Conservation (phyloP, 1,140 invertebrate species). For the Cyrtorhinus lividipennis region DNA sequence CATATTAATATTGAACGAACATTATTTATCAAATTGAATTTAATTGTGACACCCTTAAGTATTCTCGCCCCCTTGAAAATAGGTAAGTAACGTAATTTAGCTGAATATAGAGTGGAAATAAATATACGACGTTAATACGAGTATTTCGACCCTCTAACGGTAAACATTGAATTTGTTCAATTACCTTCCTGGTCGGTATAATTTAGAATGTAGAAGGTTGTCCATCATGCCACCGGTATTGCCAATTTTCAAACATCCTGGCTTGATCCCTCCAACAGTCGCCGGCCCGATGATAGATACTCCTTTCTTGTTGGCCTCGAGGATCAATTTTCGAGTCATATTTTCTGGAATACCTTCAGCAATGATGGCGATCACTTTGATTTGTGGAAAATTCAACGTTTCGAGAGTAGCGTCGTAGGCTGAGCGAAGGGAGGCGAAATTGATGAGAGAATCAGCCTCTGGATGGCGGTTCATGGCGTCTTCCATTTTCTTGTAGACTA, state of each 20-base stretch:
- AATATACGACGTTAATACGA: too few species aligned
- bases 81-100: too few species aligned
- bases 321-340: conserved; percentile 87
- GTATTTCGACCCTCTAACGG: too few species aligned
- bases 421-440: conserved; percentile 93
- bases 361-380: conserved; percentile 95
- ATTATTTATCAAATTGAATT: too few species aligned
- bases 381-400: conserved; percentile 78
- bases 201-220: conserved; percentile 93
- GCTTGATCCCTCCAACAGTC: conserved; percentile 95
- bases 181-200: conserved; percentile 80
- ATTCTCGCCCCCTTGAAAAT: too few species aligned
- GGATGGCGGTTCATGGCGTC: conserved; percentile 91
- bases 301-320: conserved; percentile 63
- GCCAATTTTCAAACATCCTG: conserved; percentile 98
- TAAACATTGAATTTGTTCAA: too few species aligned
- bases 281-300: conserved; percentile 91
- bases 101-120: too few species aligned
- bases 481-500: conserved; percentile 93
- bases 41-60: too few species aligned
- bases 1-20: too few species aligned
- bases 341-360: conserved; percentile 99
- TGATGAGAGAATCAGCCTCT: conserved; percentile 94
- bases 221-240: conserved; percentile 99
- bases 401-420: conserved; percentile 96